A percentile compares a stretch with the other conserved stretches of the same genome.
Evolutionary conservation across 2,888 invertebrate species (phyloP).

Genomic region (Gortyna flavago): DNA sequence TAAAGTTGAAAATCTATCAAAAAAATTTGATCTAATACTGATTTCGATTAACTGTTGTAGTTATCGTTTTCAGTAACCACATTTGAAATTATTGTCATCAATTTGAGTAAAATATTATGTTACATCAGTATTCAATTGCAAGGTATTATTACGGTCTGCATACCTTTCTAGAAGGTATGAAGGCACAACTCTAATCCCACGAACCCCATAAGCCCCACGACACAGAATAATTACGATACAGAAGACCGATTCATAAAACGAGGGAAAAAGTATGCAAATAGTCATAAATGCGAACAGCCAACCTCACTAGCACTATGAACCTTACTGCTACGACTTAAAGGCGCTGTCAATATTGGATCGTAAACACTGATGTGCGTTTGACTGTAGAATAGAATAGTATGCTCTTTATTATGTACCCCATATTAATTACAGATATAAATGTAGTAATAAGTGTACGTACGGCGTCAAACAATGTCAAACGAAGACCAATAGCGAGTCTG

Average conservation of each 20-base stretch:
- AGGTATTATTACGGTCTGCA: constrained; percentile 22
- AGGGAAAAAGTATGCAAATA: not conserved
- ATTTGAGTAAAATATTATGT: constrained; percentile 40
- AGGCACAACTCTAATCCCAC: constrained; percentile 14
- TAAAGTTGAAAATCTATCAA: too few relatives aligned
- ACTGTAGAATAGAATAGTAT: not conserved
- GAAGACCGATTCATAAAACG: not conserved
- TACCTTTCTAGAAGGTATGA: constrained; percentile 46
- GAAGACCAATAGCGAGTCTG: too few relatives aligned
- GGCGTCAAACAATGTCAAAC: not conserved
- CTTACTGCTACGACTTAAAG: not conserved
- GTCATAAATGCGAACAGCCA: not conserved
- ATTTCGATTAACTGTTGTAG: not conserved
- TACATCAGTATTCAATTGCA: constrained; percentile 8
- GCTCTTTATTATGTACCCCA: too few relatives aligned
- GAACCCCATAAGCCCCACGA: not conserved
- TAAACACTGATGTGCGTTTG: not conserved
- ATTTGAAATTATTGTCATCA: constrained; percentile 6
- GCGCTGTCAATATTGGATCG: not conserved
- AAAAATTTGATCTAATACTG: too few relatives aligned
- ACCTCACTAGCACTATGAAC: not conserved
- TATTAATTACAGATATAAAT: too few relatives aligned
- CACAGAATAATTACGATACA: constrained; percentile 3
- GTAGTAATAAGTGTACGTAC: too few relatives aligned
- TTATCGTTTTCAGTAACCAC: too few relatives aligned